phyloP scores from a whole-genome alignment of 2,797 vertebrate genomes.

The Sebastiscus albofasciatus region DNA sequence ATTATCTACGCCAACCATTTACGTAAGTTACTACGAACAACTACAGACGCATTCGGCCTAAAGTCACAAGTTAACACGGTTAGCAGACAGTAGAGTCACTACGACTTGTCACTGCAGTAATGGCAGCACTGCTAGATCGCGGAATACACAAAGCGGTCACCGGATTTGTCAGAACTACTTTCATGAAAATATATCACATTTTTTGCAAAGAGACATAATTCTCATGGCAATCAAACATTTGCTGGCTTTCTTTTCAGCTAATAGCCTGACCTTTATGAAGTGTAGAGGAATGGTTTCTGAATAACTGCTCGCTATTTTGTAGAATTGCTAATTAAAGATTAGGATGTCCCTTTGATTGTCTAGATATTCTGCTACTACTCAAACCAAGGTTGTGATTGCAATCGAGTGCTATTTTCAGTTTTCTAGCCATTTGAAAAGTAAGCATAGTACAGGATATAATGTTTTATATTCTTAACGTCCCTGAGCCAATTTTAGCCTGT shows the following conservation, averaged over 20 bases:
- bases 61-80: too few relatives aligned
- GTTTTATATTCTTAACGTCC: background rate
- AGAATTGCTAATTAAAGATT: background rate
- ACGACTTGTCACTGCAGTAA: too few relatives aligned
- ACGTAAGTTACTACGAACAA: too few relatives aligned
- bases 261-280: conserved; percentile 1
- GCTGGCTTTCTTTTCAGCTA: background rate
- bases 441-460: background rate
- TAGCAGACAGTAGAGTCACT: too few relatives aligned
- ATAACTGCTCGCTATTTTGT: background rate
- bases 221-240: background rate
- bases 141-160: too few relatives aligned
- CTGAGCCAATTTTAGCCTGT: background rate
- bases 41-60: too few relatives aligned
- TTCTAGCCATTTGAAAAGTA: background rate
- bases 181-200: background rate
- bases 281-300: background rate
- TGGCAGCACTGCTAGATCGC: too few relatives aligned
- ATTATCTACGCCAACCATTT: too few relatives aligned
- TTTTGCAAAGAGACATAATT: background rate
- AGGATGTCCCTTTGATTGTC: background rate
- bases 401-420: background rate
- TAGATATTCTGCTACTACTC: background rate
- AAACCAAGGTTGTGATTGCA: background rate
- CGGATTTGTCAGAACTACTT: background rate